Base-by-base conservation (phyloP, 1,140 invertebrate species). In the Hyposmocoma kahamanoa region DNA sequence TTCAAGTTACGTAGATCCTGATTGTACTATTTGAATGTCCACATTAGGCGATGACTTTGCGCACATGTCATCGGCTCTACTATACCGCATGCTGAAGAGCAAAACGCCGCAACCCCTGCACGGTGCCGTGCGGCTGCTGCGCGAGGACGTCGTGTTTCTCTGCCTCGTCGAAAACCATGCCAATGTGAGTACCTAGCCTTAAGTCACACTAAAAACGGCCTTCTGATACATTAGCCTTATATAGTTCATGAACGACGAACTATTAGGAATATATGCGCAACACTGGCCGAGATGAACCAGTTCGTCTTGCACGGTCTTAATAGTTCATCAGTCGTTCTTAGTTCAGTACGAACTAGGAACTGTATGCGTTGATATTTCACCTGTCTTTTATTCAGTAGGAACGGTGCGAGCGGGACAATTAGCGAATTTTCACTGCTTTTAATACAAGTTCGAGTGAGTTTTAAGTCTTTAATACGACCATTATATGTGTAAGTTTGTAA, bases 121-220 rank as follows among this genome's bases (percentile, higher is more conserved):
- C 84, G 92, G 94, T 15, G 96, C 97, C 22, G 94, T 98, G 4
- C 82, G 94, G 51, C 88, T 97, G 1, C 86, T 93, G 70, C 84
- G 97, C 17, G 97, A 98, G 72, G 97, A 99, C 80, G 97, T 98
- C 5, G 94, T 98, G 0, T 97, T 97, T 80, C 88, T 98, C 10
- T 98, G 94, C 73, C 89, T 98, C 21, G 93, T 97, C 34, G 97
- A 99, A 80, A 94, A 95, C 84, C 93, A 94, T 70, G 88, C 92
- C 18, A 91, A 94, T 90, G 96, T 98, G 82, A 91, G 91, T 90
- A 65, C 43, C n/a, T 22, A 11, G 26, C 36, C 8, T 11, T 26
- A 26, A 26, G 5, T 6, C 24, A 6, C 24, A 5, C n/a, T n/a
- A n/a, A n/a, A n/a, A n/a, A n/a, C 5, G 5, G 24, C 24, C 11